Conservation (phyloP, 2,113 vertebrate species). For the Tapirus terrestris region DNA sequence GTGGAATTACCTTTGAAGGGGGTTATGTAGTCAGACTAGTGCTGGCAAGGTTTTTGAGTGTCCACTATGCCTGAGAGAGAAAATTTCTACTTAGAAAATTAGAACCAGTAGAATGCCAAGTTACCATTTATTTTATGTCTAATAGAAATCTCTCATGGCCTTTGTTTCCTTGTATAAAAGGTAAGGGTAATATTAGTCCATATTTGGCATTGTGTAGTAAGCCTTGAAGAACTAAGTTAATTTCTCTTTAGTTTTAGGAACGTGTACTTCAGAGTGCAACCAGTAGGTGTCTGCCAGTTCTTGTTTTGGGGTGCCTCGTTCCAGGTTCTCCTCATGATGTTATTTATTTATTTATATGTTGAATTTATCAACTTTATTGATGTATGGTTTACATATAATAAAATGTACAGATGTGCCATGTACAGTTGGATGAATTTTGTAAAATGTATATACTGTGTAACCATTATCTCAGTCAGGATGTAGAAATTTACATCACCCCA, state of each 20-base stretch:
- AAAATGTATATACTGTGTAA: neutral
- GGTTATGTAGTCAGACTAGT: neutral
- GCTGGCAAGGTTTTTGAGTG: neutral
- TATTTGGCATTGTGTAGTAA: neutral
- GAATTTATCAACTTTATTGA: neutral
- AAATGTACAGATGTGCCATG: neutral
- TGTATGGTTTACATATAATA: neutral
- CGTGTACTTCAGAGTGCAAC: neutral
- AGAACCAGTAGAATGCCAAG: neutral
- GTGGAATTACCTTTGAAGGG: slow-evolving; percentile 64
- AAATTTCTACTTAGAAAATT: slow-evolving; percentile 37
- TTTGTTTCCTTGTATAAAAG: neutral
- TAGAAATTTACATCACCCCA: neutral
- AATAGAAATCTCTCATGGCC: neutral
- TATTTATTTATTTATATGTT: slow-evolving; percentile 35
- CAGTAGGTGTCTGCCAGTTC: neutral
- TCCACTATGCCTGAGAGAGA: neutral
- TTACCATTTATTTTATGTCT: slow-evolving; percentile 1
- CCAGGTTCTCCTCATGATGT: neutral
- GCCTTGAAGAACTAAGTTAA: neutral
- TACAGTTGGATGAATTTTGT: neutral
- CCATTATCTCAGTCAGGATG: neutral
- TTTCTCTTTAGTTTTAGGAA: slow-evolving; percentile 17
- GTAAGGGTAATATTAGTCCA: neutral
- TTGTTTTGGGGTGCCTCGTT: slow-evolving; percentile 32